Percentiles rank a stretch among this genome's conserved stretches.
These are phyloP conservation scores for Eubucco bourcierii DNA, from an alignment of 2,113 vertebrate species.

Conservation along the genomic window DNA sequence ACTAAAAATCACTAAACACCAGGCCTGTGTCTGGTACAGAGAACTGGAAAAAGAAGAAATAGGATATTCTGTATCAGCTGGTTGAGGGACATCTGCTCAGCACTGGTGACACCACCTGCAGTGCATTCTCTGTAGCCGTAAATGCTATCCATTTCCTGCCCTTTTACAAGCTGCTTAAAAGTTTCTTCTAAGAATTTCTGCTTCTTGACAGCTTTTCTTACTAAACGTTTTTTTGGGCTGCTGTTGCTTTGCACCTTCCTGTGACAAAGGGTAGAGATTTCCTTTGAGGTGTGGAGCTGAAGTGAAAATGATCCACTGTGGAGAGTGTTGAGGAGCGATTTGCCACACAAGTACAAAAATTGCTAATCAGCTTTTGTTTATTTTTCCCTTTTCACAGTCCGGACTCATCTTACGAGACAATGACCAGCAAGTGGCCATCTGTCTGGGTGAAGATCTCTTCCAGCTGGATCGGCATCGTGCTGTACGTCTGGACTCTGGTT, in stretches of 20 bases:
- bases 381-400: constrained; percentile 67
- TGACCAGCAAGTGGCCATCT: constrained; percentile 96
- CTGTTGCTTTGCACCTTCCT: neutral
- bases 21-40: neutral
- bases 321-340: neutral
- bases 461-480: constrained; percentile 94
- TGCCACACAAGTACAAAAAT: neutral
- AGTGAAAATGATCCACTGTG: neutral
- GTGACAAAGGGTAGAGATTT: neutral
- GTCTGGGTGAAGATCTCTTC: constrained; percentile 99
- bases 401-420: constrained; percentile 83
- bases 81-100: too few relatives aligned
- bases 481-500: constrained; percentile 96
- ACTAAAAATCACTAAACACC: neutral
- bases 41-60: neutral
- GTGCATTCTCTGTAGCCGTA: too few relatives aligned
- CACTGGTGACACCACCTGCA: too few relatives aligned
- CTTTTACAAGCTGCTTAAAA: too few relatives aligned
- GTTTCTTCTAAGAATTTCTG: neutral
- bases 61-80: neutral
- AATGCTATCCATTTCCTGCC: too few relatives aligned
- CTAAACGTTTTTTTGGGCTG: neutral
- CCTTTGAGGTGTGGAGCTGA: neutral
- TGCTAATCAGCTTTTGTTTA: neutral
- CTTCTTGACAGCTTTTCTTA: neutral